Conservation (phyloP, 2,113 vertebrate genomes). For the Solea solea region DNA sequence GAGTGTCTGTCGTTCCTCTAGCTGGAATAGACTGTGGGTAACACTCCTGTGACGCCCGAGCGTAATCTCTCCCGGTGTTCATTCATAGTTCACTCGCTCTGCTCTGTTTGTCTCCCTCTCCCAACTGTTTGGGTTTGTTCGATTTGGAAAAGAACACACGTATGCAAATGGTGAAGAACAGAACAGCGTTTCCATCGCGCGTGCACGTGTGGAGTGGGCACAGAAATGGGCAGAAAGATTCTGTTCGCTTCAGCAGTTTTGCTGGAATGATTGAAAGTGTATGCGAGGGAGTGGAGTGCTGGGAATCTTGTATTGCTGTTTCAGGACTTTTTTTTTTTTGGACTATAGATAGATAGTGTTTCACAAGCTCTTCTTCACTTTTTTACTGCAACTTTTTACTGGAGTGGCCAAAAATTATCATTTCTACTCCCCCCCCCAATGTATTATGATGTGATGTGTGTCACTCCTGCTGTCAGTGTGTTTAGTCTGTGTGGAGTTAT, state of each 20-base stretch:
- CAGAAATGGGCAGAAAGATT: slow-evolving; percentile 68
- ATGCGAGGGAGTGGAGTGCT: slow-evolving; percentile 41
- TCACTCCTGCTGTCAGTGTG: neutral
- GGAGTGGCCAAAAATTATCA: neutral
- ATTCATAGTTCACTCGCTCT: slow-evolving; percentile 10
- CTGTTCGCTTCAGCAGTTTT: slow-evolving; percentile 74
- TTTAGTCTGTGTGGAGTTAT: neutral
- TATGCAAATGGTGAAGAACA: slow-evolving; percentile 29
- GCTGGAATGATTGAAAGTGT: slow-evolving; percentile 67
- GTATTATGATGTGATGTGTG: neutral
- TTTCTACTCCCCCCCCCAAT: neutral
- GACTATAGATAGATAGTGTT: slow-evolving; percentile 45
- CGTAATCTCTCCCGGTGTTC: slow-evolving; percentile 13
- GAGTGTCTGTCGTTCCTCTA: slow-evolving; percentile 3
- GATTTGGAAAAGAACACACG: slow-evolving; percentile 10
- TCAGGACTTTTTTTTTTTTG: slow-evolving; percentile 62
- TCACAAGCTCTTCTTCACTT: slow-evolving; percentile 22
- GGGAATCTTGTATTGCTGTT: slow-evolving; percentile 65
- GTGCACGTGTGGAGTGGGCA: slow-evolving; percentile 33
- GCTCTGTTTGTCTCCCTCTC: slow-evolving; percentile 4
- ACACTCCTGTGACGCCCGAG: slow-evolving; percentile 9
- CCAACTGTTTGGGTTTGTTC: slow-evolving; percentile 12
- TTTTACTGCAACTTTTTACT: slow-evolving; percentile 17
- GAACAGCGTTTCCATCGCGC: slow-evolving; percentile 57
- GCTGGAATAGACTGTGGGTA: slow-evolving; percentile 12